phyloP scores from a whole-genome alignment of 2,797 vertebrate genomes.

The Hipposideros larvatus region DNA sequence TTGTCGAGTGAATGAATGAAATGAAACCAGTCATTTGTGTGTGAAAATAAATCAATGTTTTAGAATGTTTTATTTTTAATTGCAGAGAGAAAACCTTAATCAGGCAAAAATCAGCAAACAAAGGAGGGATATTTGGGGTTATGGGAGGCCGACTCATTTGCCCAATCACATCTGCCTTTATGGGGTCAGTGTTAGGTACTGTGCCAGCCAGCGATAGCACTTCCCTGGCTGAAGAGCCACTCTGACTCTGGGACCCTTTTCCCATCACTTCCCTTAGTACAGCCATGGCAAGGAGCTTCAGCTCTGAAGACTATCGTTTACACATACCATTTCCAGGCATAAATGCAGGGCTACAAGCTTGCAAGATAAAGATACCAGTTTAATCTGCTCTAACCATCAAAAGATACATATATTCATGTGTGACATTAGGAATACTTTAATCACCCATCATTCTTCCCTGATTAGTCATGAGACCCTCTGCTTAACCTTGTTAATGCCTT shows the following conservation, averaged over 20 bases:
- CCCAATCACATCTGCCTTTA: neutral
- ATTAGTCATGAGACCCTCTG: slow-evolving; percentile 75
- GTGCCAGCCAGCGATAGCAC: neutral
- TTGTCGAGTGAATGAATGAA: neutral
- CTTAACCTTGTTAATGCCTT: slow-evolving; percentile 79
- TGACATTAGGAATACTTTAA: slow-evolving; percentile 35
- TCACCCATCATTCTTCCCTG: slow-evolving; percentile 69
- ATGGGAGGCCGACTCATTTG: neutral
- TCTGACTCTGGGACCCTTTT: neutral
- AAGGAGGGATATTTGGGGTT: neutral
- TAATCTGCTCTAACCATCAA: neutral
- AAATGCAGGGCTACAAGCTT: neutral
- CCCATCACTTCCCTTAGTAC: neutral
- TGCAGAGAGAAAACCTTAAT: neutral
- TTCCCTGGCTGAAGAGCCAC: neutral
- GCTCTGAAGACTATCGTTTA: neutral
- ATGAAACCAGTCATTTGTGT: neutral
- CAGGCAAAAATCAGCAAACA: neutral
- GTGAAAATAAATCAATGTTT: neutral
- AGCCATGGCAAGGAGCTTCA: neutral
- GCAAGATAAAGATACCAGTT: neutral
- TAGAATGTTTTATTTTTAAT: neutral
- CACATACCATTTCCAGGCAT: neutral
- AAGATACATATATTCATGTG: neutral
- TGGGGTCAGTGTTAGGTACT: neutral